Evolutionary conservation across 2,888 invertebrate species (phyloP).

Genomic region (Papilio gigon): DNA sequence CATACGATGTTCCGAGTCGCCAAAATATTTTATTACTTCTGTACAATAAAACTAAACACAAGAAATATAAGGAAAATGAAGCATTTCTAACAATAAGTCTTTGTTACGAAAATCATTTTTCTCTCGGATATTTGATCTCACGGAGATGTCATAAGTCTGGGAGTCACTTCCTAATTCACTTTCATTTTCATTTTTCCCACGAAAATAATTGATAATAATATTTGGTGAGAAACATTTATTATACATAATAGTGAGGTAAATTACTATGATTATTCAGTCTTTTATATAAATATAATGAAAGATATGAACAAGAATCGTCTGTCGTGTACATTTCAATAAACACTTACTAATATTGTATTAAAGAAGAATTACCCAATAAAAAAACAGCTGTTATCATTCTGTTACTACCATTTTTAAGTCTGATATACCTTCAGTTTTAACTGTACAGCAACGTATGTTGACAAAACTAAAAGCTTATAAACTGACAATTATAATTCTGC

Average conservation of each 20-base stretch:
- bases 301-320: too few relatives aligned
- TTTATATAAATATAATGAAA: background rate
- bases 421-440: too few relatives aligned
- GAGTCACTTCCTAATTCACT: background rate
- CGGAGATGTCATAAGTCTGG: constrained; percentile 1
- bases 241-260: background rate
- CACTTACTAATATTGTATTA: too few relatives aligned
- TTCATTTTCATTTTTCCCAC: constrained; percentile 2
- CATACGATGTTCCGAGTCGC: too few relatives aligned
- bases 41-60: background rate
- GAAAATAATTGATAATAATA: background rate
- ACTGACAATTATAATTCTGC: too few relatives aligned
- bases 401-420: too few relatives aligned
- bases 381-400: too few relatives aligned
- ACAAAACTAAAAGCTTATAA: too few relatives aligned
- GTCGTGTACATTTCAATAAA: too few relatives aligned
- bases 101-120: constrained; percentile 5
- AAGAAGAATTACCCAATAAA: too few relatives aligned
- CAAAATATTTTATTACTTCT: too few relatives aligned
- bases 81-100: background rate
- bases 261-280: background rate
- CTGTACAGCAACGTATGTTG: too few relatives aligned
- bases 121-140: constrained; percentile 4
- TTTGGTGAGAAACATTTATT: constrained; percentile 10
- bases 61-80: background rate